Evolutionary conservation across 1,140 invertebrate genomes (phyloP).

Genomic region (Nasonia giraulti): DNA sequence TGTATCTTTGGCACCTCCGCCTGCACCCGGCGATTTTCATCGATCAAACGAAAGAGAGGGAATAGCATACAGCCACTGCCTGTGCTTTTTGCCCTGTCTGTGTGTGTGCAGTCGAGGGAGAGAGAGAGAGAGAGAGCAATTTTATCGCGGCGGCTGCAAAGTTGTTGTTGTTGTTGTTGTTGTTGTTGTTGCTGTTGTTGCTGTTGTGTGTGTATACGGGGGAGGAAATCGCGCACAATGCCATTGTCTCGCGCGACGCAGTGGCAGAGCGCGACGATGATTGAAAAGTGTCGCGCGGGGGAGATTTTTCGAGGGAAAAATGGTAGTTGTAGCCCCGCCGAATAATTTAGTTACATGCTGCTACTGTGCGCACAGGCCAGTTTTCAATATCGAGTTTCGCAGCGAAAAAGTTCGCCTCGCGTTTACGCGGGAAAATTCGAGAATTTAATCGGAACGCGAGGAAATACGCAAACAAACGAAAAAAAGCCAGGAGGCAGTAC

Average conservation of each 20-base stretch:
- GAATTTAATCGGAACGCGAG: neutral
- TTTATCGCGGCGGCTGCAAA: constrained; percentile 21
- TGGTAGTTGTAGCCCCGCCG: neutral
- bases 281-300: neutral
- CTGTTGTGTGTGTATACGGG: neutral
- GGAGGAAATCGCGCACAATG: constrained; percentile 31
- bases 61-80: neutral
- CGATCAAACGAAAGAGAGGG: constrained; percentile 42
- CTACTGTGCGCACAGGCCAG: neutral
- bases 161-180: neutral
- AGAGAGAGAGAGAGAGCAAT: too few relatives aligned
- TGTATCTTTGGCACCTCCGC: constrained; percentile 44
- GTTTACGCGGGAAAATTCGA: neutral
- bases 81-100: neutral
- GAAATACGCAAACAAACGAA: neutral
- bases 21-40: constrained; percentile 37
- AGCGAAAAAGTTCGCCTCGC: neutral
- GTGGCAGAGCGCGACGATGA: neutral
- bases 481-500: neutral
- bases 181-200: neutral
- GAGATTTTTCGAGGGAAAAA: neutral
- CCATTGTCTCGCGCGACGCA: constrained; percentile 27
- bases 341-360: neutral
- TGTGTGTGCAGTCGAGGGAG: too few relatives aligned
- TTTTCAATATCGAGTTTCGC: neutral